These are phyloP conservation scores for Drosophila tropicalis DNA, from an alignment of 1,140 invertebrate species.

Conservation along the genomic window DNA sequence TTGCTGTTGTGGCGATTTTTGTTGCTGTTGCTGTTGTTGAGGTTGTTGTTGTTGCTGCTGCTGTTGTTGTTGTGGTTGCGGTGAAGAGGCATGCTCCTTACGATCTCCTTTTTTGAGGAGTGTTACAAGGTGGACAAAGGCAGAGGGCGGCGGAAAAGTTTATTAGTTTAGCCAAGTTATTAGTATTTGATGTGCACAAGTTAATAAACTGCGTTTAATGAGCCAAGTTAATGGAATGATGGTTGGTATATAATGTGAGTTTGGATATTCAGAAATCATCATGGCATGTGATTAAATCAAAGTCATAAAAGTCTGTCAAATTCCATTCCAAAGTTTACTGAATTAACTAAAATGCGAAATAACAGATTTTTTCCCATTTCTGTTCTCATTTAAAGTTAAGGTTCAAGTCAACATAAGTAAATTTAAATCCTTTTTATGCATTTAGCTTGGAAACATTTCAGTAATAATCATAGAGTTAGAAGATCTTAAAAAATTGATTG, in stretches of 20 bases:
- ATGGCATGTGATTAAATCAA: background rate
- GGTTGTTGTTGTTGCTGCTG: conserved; percentile 38
- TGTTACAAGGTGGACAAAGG: conserved; percentile 21
- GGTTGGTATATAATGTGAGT: background rate
- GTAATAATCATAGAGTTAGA: too few relatives aligned
- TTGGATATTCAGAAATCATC: background rate
- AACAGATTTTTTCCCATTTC: background rate
- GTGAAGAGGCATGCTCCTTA: conserved; percentile 71
- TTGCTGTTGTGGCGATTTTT: conserved; percentile 28
- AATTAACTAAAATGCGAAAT: background rate
- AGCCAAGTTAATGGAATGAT: conserved; percentile 17
- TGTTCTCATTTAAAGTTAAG: too few relatives aligned
- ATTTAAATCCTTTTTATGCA: too few relatives aligned
- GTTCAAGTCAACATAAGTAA: too few relatives aligned
- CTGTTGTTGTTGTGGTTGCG: conserved; percentile 39
- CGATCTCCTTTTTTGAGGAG: conserved; percentile 54
- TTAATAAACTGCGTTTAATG: conserved; percentile 16
- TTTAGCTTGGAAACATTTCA: too few relatives aligned
- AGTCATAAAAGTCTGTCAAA: background rate
- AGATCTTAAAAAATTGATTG: too few relatives aligned
- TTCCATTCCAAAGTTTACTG: background rate
- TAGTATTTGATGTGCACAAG: conserved; percentile 8
- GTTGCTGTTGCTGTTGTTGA: conserved; percentile 39
- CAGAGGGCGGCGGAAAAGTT: conserved; percentile 15
- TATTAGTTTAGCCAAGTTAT: conserved; percentile 31